Conservation (phyloP, 2,797 vertebrate genomes). For the Tangara arthus region DNA sequence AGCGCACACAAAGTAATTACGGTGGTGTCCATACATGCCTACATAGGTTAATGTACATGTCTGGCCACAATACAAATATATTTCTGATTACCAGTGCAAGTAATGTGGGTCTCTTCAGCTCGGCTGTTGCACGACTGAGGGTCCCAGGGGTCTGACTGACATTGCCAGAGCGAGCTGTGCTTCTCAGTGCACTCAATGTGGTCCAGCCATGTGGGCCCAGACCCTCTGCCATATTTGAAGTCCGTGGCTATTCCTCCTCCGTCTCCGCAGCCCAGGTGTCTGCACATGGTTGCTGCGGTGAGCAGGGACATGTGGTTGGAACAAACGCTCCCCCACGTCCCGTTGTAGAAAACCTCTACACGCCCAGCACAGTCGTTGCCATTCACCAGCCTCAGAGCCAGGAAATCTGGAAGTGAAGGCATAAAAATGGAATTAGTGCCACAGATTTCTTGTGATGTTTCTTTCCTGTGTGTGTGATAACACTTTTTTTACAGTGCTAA, state of each 20-base stretch:
- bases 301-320: slow-evolving; percentile 40
- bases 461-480: not conserved
- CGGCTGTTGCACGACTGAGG: slow-evolving; percentile 5
- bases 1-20: not conserved
- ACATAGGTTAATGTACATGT: not conserved
- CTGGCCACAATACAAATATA: not conserved
- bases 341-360: slow-evolving; percentile 73
- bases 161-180: slow-evolving; percentile 43
- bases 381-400: slow-evolving; percentile 31
- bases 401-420: slow-evolving; percentile 34
- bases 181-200: slow-evolving; percentile 29
- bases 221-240: not conserved
- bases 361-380: slow-evolving; percentile 53
- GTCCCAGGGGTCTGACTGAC: slow-evolving; percentile 60
- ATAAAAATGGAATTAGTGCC: not conserved
- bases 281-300: slow-evolving; percentile 22
- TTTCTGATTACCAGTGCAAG: slow-evolving; percentile 53
- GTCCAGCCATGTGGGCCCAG: slow-evolving; percentile 52
- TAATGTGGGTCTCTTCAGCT: slow-evolving; percentile 57
- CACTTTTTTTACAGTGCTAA: not conserved
- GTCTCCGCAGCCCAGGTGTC: slow-evolving; percentile 34
- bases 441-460: not conserved
- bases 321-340: slow-evolving; percentile 67
- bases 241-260: not conserved
- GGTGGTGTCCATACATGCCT: not conserved